Evolutionary conservation across 2,797 vertebrate species (phyloP), one percentile per base, ranked within the genome.

Genomic region (Poecilia wingei): DNA sequence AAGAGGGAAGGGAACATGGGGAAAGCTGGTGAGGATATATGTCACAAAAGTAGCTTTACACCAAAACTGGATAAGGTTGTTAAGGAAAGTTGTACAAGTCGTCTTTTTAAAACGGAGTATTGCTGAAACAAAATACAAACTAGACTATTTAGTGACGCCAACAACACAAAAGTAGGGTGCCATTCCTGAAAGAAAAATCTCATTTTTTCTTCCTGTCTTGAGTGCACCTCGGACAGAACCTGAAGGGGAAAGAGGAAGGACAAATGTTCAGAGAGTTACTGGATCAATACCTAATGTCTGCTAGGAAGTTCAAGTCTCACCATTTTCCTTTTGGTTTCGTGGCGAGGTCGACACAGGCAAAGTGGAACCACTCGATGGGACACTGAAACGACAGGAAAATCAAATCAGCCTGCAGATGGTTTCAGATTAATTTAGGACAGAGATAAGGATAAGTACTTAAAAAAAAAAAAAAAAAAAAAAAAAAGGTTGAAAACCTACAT

Each of bases 321-420:
- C 98, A 99, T 96, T 99, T 99, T 88, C 98, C 98, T 96, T 99
- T 99, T 43, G 98, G 98, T 90, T 99, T 99, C 45, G 98, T 98
- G 79, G 97, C 96, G 41, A 99, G 97, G 89, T 99, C 98, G 86
- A 99, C 98, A 69, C 98, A 99, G 59, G 98, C 97, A 53, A 99
- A 99, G 93, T 99, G 98, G 92, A 99, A 99, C 98, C 98, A 99
- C 82, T 99, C 98, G 3, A 99, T 99, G 0, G 98, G 98, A 94
- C 98, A 99, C 98, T 99, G 59, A 14, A 77, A 61, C 14, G 2
- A 83, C 31, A 4, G 80, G 76, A 79, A 79, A 81, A 84, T 28
- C 69, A 33, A 0, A 5, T 78, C 9, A 75, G 39, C 5, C 20
- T 79, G 41, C 33, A 2, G 69, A 64, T 33, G 22, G 41, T 2